Conservation (phyloP, 2,797 vertebrate genomes). For the Pyrocephalus nanus region DNA sequence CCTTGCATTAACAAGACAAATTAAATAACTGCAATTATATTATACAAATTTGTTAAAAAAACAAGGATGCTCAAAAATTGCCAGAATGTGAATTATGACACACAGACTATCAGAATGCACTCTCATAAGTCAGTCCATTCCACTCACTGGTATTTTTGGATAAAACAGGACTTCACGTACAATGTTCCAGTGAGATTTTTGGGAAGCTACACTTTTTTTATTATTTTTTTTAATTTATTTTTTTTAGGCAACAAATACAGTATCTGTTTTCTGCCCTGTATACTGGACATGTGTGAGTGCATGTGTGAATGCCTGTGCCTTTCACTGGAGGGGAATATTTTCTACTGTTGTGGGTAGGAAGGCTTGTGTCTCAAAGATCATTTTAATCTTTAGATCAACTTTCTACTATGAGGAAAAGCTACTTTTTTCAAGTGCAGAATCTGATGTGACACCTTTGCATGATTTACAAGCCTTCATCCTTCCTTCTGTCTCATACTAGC, state of each 20-base stretch:
- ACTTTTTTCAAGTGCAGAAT: background rate
- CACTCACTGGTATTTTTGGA: background rate
- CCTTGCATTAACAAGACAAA: background rate
- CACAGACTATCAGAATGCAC: background rate
- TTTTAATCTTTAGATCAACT: background rate
- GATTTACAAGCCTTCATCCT: background rate
- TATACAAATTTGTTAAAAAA: background rate
- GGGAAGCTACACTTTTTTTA: background rate
- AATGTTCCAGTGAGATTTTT: background rate
- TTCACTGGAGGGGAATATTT: background rate
- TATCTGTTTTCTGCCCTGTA: background rate
- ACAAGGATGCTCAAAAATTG: background rate
- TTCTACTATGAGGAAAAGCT: background rate
- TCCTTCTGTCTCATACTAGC: background rate
- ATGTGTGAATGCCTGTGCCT: rapidly evolving
- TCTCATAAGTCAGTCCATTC: background rate
- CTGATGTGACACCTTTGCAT: rapidly evolving
- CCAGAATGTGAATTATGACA: background rate
- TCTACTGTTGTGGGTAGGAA: background rate
- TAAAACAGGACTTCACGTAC: background rate
- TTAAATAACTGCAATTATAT: background rate
- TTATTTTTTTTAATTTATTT: background rate
- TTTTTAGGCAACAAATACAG: too few relatives aligned
- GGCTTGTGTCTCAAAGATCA: background rate
- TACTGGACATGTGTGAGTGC: background rate